Evolutionary conservation across 2,888 invertebrate genomes (phyloP), one percentile per base, ranked within the genome.

Genomic region (Lampropteryx suffumata): DNA sequence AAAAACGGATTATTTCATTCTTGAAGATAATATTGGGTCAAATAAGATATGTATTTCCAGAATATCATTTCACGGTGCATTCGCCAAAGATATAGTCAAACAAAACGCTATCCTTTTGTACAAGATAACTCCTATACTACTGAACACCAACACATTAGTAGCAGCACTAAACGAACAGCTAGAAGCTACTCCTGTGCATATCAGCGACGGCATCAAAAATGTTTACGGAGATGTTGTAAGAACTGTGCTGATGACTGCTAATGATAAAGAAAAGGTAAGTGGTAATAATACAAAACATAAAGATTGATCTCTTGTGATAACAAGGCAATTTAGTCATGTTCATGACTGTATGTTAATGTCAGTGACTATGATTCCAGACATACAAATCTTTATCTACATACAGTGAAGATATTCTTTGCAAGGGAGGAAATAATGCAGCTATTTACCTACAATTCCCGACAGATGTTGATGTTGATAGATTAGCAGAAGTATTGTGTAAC

Each of bases 21-120:
- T 17, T 17, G 3, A 28, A 28, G 4, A 9, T 28, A 28, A 9
- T 28, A 28, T n/a, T 28, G 3, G n/a, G n/a, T n/a, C 28, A 9
- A 29, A 29, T 29, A 24, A 17, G 0, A 10, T 17, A 9, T 1
- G 7, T 40, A 8, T 21, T 76, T 75, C 10, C 64, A 90, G 90
- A 41, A 81, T 90, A 65, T 83, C 86, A 29, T 69, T 86, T 3
- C 90, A 91, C 53, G 89, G 89, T 7, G 82, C 87, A 0, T 52
- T 91, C 50, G 89, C 91, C 1, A 88, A 85, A 55, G 89, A 89
- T 61, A 82, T 91, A 5, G 79, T 91, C 0, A 79, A 78, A 13
- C 88, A 89, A 49, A 91, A 89, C 51, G 59, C 76, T 0, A 77
- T 91, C 0, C 59, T 91, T 1, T 80, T 86, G 37, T 83, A 69